phyloP scores from a whole-genome alignment of 2,113 vertebrate species.

The Cryptomyrus ogoouensis region DNA sequence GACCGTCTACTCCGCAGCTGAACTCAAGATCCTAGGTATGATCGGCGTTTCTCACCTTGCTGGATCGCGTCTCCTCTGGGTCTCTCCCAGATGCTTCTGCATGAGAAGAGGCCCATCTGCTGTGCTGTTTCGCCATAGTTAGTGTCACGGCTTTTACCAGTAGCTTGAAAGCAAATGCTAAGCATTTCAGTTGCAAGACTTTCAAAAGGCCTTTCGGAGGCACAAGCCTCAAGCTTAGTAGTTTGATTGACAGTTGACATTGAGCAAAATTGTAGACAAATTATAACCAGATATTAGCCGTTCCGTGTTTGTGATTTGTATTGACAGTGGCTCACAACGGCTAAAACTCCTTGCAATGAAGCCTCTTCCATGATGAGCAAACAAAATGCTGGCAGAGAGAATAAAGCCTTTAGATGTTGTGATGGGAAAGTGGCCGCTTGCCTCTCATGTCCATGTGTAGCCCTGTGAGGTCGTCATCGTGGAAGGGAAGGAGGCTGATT shows the following conservation, averaged over 20 bases:
- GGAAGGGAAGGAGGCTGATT: conserved; percentile 39
- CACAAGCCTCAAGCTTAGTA: neutral
- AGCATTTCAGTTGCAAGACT: neutral
- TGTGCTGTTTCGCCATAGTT: neutral
- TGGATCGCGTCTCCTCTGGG: neutral
- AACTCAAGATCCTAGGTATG: conserved; percentile 85
- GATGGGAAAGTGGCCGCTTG: conserved; percentile 53
- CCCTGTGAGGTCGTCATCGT: conserved; percentile 32
- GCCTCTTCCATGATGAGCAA: neutral
- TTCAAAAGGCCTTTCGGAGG: neutral
- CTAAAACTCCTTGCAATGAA: neutral
- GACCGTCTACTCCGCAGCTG: conserved; percentile 74
- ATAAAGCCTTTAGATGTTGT: conserved; percentile 44
- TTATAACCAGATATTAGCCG: neutral
- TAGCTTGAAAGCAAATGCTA: neutral
- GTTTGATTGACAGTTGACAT: neutral
- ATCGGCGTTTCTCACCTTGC: neutral
- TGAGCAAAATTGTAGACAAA: neutral
- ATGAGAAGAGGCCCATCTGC: neutral
- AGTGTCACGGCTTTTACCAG: neutral
- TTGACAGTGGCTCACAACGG: neutral
- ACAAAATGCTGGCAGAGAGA: conserved; percentile 29
- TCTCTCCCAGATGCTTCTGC: neutral
- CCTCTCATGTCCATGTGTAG: conserved; percentile 41
- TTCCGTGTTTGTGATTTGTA: neutral